A percentile compares a stretch with the other conserved stretches of the same genome.
Evolutionary conservation across 2,797 vertebrate genomes (phyloP).

Genomic region (Peromyscus melanophrys): DNA sequence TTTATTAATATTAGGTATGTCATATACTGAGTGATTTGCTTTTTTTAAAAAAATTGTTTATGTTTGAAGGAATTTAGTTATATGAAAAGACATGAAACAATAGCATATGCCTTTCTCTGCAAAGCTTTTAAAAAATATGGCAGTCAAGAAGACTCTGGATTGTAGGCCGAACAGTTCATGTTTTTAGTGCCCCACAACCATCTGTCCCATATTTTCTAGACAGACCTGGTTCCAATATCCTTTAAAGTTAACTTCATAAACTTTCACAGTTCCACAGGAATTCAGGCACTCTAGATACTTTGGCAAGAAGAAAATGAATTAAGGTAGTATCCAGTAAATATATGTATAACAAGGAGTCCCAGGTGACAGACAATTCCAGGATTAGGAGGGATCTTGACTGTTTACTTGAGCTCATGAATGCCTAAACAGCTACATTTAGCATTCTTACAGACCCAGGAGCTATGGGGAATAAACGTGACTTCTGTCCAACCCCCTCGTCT

Average conservation of each 20-base stretch:
- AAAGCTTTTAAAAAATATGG: slow-evolving; percentile 68
- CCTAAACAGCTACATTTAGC: neutral
- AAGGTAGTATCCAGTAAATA: neutral
- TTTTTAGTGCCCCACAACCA: slow-evolving; percentile 63
- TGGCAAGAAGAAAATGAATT: slow-evolving; percentile 62
- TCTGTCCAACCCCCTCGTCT: neutral
- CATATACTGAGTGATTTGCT: slow-evolving; percentile 74
- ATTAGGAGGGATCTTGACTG: slow-evolving; percentile 13
- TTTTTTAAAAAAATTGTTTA: slow-evolving; percentile 78
- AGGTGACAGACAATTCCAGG: neutral
- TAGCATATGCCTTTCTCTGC: slow-evolving; percentile 68
- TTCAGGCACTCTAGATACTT: slow-evolving; percentile 52
- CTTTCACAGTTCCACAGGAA: slow-evolving; percentile 59
- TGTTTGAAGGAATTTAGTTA: slow-evolving; percentile 74
- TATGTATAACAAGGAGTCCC: slow-evolving; percentile 33
- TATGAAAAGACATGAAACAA: slow-evolving; percentile 78
- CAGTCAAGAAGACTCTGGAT: slow-evolving; percentile 58
- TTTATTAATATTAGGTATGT: slow-evolving; percentile 74
- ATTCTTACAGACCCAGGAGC: neutral
- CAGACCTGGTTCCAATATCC: slow-evolving; percentile 66
- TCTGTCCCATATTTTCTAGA: slow-evolving; percentile 70
- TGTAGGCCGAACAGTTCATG: slow-evolving; percentile 60
- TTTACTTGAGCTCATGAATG: slow-evolving; percentile 1
- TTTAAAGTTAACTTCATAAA: slow-evolving; percentile 62
- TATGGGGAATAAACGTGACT: neutral